Conservation (phyloP, 2,888 invertebrate species). For the Eupithecia insigniata region DNA sequence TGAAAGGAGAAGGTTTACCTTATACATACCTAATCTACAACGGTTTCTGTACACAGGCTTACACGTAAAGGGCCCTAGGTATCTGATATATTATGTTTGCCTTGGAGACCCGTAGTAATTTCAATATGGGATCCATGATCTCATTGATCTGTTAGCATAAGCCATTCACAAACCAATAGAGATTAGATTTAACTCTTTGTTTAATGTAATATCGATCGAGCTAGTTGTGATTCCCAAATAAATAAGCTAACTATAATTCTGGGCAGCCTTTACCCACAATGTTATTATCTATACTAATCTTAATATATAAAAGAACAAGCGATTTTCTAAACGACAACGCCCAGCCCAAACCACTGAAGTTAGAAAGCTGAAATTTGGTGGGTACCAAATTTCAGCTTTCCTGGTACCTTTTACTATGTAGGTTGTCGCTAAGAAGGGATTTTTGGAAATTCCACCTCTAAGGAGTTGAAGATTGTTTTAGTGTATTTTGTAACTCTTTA, state of each 20-base stretch:
- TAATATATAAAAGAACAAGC: no score
- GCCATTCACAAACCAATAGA: not conserved
- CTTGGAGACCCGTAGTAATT: not conserved
- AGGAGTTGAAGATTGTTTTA: no score
- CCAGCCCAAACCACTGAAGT: no score
- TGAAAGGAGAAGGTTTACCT: not conserved
- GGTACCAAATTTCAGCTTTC: no score
- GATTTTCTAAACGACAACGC: no score
- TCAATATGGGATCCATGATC: constrained; percentile 6
- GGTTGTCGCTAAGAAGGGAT: no score
- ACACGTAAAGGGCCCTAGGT: not conserved
- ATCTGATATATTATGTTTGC: not conserved
- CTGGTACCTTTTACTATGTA: no score
- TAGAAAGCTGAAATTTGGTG: no score
- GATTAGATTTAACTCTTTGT: not conserved
- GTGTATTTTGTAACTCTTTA: no score
- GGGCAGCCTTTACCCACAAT: no score
- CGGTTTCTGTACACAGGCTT: not conserved
- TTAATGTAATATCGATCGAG: not conserved
- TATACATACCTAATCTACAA: not conserved
- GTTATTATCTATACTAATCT: no score
- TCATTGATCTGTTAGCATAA: not conserved
- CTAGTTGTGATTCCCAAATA: not conserved
- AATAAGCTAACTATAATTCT: not conserved
- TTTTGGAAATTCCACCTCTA: no score